These are phyloP conservation scores for Folsomia manolachei DNA, from an alignment of 2,888 invertebrate genomes.

Conservation along the genomic window DNA sequence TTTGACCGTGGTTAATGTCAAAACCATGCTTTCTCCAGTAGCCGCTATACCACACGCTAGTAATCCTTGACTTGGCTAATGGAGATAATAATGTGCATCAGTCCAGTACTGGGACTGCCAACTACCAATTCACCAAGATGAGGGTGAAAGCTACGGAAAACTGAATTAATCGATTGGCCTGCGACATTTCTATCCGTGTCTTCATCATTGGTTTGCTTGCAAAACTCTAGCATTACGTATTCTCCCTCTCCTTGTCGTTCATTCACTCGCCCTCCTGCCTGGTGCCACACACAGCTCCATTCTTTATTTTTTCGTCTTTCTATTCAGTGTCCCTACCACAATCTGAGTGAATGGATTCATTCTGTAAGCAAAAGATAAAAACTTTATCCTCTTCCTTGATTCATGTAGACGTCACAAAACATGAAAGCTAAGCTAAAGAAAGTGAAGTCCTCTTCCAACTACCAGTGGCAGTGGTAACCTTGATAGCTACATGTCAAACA, in stretches of 20 bases:
- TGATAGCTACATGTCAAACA: neutral
- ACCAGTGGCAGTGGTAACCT: neutral
- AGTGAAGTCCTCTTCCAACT: neutral
- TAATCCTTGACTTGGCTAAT: neutral
- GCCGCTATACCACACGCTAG: neutral
- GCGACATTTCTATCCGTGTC: conserved; percentile 29
- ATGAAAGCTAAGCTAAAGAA: neutral
- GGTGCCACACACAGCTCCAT: neutral
- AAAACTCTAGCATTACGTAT: neutral
- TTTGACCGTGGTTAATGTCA: neutral
- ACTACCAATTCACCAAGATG: neutral
- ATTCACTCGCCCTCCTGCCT: neutral
- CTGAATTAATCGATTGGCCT: conserved; percentile 32
- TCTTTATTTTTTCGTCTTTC: neutral
- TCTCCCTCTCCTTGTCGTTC: neutral
- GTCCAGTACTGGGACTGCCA: neutral
- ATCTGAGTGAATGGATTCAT: neutral
- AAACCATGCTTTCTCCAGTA: neutral
- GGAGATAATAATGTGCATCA: neutral
- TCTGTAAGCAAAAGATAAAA: neutral
- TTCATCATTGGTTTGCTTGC: neutral
- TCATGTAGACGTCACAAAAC: neutral
- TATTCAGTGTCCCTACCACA: neutral
- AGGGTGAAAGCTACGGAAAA: neutral
- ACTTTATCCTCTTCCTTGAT: neutral